These are phyloP conservation scores for Aspiorhynchus laticeps DNA, from an alignment of 2,113 vertebrate species.

Conservation along the genomic window DNA sequence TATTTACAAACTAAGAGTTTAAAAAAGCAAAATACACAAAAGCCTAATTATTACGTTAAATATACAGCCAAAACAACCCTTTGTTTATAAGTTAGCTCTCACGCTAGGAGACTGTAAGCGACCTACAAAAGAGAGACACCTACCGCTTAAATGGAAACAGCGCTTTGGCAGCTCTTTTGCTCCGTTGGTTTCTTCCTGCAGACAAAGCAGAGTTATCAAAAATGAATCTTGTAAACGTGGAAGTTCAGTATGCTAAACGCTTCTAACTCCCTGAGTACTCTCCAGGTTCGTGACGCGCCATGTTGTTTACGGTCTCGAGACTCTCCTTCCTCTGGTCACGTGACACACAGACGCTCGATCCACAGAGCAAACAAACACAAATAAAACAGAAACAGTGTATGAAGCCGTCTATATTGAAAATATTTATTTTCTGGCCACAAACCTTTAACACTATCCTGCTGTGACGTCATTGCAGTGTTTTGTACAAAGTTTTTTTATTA, in stretches of 20 bases:
- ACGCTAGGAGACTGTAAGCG: conserved; percentile 15
- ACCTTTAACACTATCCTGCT: not conserved
- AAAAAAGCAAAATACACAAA: not conserved
- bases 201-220: not conserved
- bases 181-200: conserved; percentile 23
- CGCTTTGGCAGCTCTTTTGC: conserved; percentile 20
- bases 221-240: not conserved
- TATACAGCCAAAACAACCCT: not conserved
- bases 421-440: not conserved
- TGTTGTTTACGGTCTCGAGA: conserved; percentile 78
- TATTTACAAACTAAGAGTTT: not conserved
- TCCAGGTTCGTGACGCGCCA: conserved; percentile 66
- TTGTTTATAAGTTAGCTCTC: conserved; percentile 18
- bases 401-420: not conserved
- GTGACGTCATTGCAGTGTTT: too few relatives aligned
- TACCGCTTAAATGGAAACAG: not conserved
- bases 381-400: not conserved
- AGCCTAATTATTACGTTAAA: not conserved
- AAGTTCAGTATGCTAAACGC: not conserved
- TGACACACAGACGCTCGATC: not conserved
- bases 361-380: not conserved
- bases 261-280: not conserved
- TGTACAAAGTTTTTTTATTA: too few relatives aligned
- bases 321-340: conserved; percentile 46
- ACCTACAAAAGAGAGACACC: not conserved